Evolutionary conservation across 1,140 invertebrate genomes (phyloP), one percentile per base, ranked within the genome.

Genomic region (Caenorhabditis remanei): DNA sequence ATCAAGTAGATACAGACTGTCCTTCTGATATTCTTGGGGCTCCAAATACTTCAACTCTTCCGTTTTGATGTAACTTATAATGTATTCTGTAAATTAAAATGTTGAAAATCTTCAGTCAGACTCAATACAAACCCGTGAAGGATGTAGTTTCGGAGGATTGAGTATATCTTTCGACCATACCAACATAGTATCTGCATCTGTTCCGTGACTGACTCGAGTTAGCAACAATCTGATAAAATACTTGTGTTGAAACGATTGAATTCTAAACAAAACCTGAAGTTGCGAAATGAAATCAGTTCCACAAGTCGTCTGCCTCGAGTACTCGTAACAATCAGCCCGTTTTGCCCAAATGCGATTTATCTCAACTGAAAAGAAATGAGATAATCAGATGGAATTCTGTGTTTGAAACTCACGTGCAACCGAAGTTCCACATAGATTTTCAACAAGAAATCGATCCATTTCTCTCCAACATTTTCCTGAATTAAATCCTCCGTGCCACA

Each of bases 401-500:
- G 32, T 32, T 32, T 32, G 32, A 24, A 24, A 63, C 61, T 11
- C 61, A 63, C 61, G 11, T 7, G 61, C 61, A 13, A 40, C 21
- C 7, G 61, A 63, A 40, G 32, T 14, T 63, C 61, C 61, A 63
- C 61, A 63, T 7, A 63, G 61, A 63, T 63, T 11, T 11, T 63
- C 61, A 9, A 63, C 61, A 4, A 63, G 24, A 32, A 63, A 63
- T 11, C 61, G 21, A 32, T 63, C 61, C 24, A 63, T 13, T 24
- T 63, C 61, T 11, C 61, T 63, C 61, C 61, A 63, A 63, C 61
- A 63, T 24, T 63, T 63, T 32, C 32, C 32, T 32, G 61, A 63
- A 32, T 24, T 63, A 8, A 63, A 63, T 40, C 61, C 61, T 63
- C 61, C 61, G 24, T 63, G 61, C 61, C 61, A 63, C 61, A 63